Conservation (phyloP, 92 coral and sea anemone species). For the Hydrozoanthus gracilis region DNA sequence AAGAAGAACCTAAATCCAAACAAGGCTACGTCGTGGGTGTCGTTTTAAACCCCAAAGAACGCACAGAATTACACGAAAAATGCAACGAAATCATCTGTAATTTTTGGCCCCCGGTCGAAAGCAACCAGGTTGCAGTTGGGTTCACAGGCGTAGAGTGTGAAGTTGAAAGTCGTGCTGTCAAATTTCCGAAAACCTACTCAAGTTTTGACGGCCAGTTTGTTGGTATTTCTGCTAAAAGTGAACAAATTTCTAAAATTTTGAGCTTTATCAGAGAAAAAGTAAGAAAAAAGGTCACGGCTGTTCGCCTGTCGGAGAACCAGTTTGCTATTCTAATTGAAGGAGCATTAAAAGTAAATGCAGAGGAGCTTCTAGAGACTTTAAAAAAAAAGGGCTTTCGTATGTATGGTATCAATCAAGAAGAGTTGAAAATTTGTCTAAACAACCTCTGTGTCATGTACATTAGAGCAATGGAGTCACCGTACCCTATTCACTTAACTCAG, state of each 20-base stretch:
- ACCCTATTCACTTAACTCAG: slow-evolving; percentile 76
- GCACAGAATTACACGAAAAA: slow-evolving; percentile 51
- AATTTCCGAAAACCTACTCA: slow-evolving; percentile 59
- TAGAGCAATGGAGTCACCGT: slow-evolving; percentile 64
- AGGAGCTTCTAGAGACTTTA: slow-evolving; percentile 55
- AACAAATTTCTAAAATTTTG: background rate
- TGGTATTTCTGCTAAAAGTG: background rate
- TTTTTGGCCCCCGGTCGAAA: slow-evolving; percentile 78
- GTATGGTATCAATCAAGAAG: slow-evolving; percentile 21
- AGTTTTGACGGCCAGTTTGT: slow-evolving; percentile 19
- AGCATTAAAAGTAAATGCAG: slow-evolving; percentile 43
- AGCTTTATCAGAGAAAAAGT: slow-evolving; percentile 16
- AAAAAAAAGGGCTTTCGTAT: slow-evolving; percentile 34
- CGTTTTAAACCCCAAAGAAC: slow-evolving; percentile 53
- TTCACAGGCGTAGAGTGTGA: slow-evolving; percentile 57
- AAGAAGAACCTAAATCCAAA: slow-evolving; percentile 61
- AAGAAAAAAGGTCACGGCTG: slow-evolving; percentile 3
- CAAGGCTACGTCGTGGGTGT: slow-evolving; percentile 68
- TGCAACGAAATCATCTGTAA: slow-evolving; percentile 55
- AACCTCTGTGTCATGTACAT: slow-evolving; percentile 67
- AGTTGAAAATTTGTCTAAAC: slow-evolving; percentile 26
- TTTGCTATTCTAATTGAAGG: slow-evolving; percentile 52
- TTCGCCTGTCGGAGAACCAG: slow-evolving; percentile 51
- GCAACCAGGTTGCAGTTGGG: slow-evolving; percentile 62
- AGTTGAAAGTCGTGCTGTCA: slow-evolving; percentile 38